Base-by-base conservation (phyloP, 2,113 vertebrate genomes). In the Gnathonemus longibarbis region DNA sequence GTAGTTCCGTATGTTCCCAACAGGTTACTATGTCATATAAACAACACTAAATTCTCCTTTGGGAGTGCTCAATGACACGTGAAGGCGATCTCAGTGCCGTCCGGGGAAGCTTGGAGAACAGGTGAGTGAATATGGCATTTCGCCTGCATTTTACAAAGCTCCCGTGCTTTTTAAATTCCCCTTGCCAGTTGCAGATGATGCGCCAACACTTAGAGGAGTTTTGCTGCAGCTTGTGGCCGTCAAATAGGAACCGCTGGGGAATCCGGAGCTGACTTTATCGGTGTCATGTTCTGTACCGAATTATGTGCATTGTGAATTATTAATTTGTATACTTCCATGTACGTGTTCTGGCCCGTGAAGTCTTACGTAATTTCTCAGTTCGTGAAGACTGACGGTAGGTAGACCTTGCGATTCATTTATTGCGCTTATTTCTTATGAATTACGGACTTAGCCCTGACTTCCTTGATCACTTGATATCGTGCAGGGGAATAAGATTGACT, bases 21-120 rank as follows among this genome's bases (percentile, higher is more conserved):
- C 48, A 48, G 91, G 39, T 88, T 91, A 92, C 93, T 93, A 94
- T 95, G 91, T 91, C 91, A 92, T 31, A 90, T 91, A 92, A 90
- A 84, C 88, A 24, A 90, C 49, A 90, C 66, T 53, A 31, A 77
- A 89, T 70, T 66, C 86, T 89, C 66, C n/a, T 39, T 91, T 91
- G 91, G 90, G 93, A 92, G 9, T 31, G 58, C 90, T 70, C 86
- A 88, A 74, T 91, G 70, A 89, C 93, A 87, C 93, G 93, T 92
- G 94, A 94, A 94, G 92, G 88, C 88, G 88, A 91, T 91, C 17
- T 92, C 89, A 93, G 66, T 53, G 89, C 66, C 89, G 6, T 50
- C 87, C 49, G 87, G 58, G 90, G 89, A 90, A 89, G 89, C 27
- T 91, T 91, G 95, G 93, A 94, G 91, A 90, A 49, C 87, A 93